Base-by-base conservation (phyloP, 2,797 vertebrate genomes). In the Pseudotriccus pelzelni region DNA sequence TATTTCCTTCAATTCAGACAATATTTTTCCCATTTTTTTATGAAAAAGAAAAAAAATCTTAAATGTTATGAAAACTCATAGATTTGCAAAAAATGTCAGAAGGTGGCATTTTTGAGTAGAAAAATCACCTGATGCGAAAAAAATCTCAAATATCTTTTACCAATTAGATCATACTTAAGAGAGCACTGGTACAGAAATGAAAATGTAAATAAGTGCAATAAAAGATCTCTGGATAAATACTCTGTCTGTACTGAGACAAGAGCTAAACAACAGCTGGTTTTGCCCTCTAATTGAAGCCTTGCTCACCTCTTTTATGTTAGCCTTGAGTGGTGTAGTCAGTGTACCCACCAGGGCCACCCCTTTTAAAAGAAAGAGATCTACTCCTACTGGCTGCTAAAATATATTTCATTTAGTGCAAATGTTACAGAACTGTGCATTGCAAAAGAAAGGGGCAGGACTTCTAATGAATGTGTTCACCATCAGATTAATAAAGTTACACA, bases 331-430 rank as follows among this genome's bases (percentile, higher is more conserved):
- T 30, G 11, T 6, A 36, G 17, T 39, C 59, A 67, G 10, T 4
- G 2, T 21, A 24, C 4, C 30, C 56, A 41, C 5, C 21, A 70
- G n/a, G 14, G 3, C 4, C 28, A 27, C 5, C 2, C 4, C 3
- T 63, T 70, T 44, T 16, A 58, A 66, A 82, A 68, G 15, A 20
- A 50, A 72, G 32, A 28, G 2, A 49, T 32, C 14, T 78, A 4
- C 12, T 69, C 39, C 47, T 37, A 20, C 9, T 50, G 16, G 50
- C 6, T 58, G 19, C n/a, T 50, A 53, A 30, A 21, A 43, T 56
- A 17, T 2, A 30, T n/a, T 58, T 84, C 2, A 28, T 58, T 78
- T 60, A 62, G 12, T 47, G 22, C 15, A 72, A 64, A 22, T 55
- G 43, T 21, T 46, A n/a, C 16, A 69, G 20, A 59, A 23, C 2